Percentiles rank a stretch among this genome's conserved stretches.
phyloP scores from a whole-genome alignment of 2,888 invertebrate genomes.

The Pammene aurita region DNA sequence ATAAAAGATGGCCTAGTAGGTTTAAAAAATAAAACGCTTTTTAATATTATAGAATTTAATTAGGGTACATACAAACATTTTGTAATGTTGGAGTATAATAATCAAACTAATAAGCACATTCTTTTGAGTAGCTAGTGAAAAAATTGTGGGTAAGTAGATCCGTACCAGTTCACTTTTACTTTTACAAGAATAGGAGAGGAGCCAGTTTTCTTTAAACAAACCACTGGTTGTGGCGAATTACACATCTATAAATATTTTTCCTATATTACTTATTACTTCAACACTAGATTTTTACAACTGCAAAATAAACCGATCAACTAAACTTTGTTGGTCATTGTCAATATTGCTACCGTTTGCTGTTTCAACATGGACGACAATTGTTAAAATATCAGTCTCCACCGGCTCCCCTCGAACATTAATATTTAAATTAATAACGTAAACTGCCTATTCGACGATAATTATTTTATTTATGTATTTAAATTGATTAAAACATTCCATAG shows the following conservation, averaged over 20 bases:
- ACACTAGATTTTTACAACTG: constrained; percentile 34
- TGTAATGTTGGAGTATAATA: constrained; percentile 81
- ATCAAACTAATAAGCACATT: constrained; percentile 80
- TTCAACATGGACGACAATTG: constrained; percentile 30
- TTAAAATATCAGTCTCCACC: constrained; percentile 40
- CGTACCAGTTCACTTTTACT: constrained; percentile 50
- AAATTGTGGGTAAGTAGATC: constrained; percentile 67
- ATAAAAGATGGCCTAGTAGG: not conserved
- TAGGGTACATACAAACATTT: constrained; percentile 83
- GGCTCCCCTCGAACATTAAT: constrained; percentile 52
- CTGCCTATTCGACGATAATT: constrained; percentile 49
- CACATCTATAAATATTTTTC: constrained; percentile 33
- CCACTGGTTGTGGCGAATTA: constrained; percentile 18
- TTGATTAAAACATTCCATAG: constrained; percentile 77
- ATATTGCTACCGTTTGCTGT: constrained; percentile 41
- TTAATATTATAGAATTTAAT: constrained; percentile 82
- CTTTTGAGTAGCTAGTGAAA: constrained; percentile 75
- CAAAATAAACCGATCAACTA: constrained; percentile 38
- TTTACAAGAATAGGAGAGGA: constrained; percentile 69
- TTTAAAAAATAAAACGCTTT: constrained; percentile 61
- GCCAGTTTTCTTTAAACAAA: constrained; percentile 52
- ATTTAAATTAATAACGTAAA: constrained; percentile 44
- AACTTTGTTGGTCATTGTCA: constrained; percentile 47
- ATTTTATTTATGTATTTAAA: constrained; percentile 57
- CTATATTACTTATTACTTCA: constrained; percentile 30